Conservation (phyloP, 2,888 invertebrate genomes). For the Hydrotaea diabolus region DNA sequence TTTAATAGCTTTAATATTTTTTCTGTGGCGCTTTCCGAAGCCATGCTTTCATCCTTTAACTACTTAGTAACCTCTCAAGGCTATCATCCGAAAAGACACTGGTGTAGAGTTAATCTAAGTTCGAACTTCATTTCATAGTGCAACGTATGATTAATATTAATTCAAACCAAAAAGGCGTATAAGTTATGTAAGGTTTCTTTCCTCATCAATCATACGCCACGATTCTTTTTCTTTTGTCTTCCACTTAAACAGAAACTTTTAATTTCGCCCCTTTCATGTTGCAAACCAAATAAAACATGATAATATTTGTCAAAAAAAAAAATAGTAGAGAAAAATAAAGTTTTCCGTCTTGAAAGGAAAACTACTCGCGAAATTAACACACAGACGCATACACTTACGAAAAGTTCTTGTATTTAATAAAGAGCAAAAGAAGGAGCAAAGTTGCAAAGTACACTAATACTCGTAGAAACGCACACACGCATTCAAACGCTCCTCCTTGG, state of each 20-base stretch:
- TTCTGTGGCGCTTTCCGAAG: too few relatives aligned
- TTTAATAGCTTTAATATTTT: too few relatives aligned
- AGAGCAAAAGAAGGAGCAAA: neutral
- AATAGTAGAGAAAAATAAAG: too few relatives aligned
- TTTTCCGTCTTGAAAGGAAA: neutral
- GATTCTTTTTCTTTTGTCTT: neutral
- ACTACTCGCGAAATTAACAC: neutral
- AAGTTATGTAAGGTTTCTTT: too few relatives aligned
- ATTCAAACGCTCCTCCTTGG: neutral
- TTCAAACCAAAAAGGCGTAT: neutral
- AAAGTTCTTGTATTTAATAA: neutral
- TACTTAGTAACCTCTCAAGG: too few relatives aligned
- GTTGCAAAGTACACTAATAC: neutral
- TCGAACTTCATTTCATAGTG: too few relatives aligned
- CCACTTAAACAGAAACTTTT: neutral
- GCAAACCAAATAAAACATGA: neutral
- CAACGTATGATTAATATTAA: conserved; percentile 4
- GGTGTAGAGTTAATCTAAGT: too few relatives aligned
- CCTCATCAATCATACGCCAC: neutral
- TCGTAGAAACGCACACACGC: neutral
- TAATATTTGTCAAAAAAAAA: neutral
- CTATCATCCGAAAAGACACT: too few relatives aligned
- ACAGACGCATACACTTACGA: neutral
- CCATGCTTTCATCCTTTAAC: too few relatives aligned
- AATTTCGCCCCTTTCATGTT: neutral